These are phyloP conservation scores for Luidia sarsii DNA, from an alignment of 53 echinoderm and acorn worm genomes.

Conservation along the genomic window DNA sequence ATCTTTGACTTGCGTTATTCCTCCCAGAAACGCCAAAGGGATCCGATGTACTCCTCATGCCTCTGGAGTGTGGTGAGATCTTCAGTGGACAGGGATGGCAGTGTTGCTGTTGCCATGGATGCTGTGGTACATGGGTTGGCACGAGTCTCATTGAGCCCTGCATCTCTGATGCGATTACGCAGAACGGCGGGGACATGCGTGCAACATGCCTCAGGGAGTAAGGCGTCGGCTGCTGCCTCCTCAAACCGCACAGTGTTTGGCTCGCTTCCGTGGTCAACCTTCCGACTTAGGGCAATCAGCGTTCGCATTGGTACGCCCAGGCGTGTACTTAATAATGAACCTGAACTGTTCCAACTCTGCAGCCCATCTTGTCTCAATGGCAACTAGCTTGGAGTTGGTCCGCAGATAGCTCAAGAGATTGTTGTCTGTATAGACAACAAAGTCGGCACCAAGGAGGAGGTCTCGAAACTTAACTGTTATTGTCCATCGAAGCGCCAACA, in stretches of 20 bases:
- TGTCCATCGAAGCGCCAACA: conserved; percentile 59
- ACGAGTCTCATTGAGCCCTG: not conserved
- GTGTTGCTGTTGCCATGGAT: not conserved
- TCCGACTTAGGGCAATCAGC: not conserved
- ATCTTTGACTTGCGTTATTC: not conserved
- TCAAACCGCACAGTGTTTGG: not conserved
- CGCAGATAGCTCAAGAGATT: conserved; percentile 59
- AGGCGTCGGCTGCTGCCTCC: conserved; percentile 22
- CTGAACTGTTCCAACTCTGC: conserved; percentile 55
- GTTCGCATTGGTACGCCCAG: no score
- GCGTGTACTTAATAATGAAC: conserved; percentile 50
- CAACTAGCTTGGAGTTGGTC: conserved; percentile 48
- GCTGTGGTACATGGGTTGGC: not conserved
- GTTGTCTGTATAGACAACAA: no score
- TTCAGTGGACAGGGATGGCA: not conserved
- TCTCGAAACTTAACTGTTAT: conserved; percentile 62
- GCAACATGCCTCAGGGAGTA: not conserved
- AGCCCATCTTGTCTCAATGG: conserved; percentile 56
- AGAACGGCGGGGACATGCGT: not conserved
- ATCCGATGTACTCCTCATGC: not conserved
- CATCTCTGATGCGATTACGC: not conserved
- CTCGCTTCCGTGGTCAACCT: not conserved
- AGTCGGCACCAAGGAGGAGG: conserved; percentile 31
- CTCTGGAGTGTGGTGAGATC: not conserved
- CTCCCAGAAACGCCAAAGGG: not conserved